A percentile compares a stretch with the other conserved stretches of the same genome.
phyloP scores from a whole-genome alignment of 2,888 invertebrate genomes.

The Ectobius pallidus region DNA sequence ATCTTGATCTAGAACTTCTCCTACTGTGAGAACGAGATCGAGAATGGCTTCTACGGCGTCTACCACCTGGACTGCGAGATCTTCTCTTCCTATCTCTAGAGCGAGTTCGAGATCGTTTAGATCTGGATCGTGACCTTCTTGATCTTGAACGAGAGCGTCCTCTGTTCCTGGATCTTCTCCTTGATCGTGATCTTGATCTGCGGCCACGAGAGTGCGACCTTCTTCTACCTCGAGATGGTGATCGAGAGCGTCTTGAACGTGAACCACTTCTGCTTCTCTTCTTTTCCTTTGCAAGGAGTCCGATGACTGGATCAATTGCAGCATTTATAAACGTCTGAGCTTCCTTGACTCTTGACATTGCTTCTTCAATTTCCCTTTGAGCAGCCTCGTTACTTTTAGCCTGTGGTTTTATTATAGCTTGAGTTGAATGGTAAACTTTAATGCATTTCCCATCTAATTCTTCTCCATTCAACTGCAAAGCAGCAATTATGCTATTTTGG shows the following conservation, averaged over 20 bases:
- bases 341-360: constrained; percentile 95
- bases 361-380: constrained; percentile 94
- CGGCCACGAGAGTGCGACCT: constrained; percentile 49
- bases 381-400: constrained; percentile 96
- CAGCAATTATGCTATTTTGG: constrained; percentile 85
- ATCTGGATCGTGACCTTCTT: constrained; percentile 64
- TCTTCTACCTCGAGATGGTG: constrained; percentile 48
- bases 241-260: constrained; percentile 56
- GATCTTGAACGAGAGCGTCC: constrained; percentile 56
- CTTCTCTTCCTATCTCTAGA: constrained; percentile 55
- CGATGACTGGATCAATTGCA: constrained; percentile 90
- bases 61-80: constrained; percentile 47
- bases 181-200: constrained; percentile 46
- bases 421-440: constrained; percentile 87
- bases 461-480: constrained; percentile 82
- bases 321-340: constrained; percentile 94
- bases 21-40: constrained; percentile 47
- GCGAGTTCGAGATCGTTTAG: constrained; percentile 63
- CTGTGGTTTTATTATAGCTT: constrained; percentile 90
- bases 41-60: constrained; percentile 41
- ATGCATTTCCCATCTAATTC: constrained; percentile 72
- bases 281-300: constrained; percentile 79
- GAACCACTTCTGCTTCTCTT: constrained; percentile 71
- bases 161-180: constrained; percentile 50
- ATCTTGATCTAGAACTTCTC: constrained; percentile 48